phyloP scores from a whole-genome alignment of 2,113 vertebrate genomes.

The Paradisaea rubra region DNA sequence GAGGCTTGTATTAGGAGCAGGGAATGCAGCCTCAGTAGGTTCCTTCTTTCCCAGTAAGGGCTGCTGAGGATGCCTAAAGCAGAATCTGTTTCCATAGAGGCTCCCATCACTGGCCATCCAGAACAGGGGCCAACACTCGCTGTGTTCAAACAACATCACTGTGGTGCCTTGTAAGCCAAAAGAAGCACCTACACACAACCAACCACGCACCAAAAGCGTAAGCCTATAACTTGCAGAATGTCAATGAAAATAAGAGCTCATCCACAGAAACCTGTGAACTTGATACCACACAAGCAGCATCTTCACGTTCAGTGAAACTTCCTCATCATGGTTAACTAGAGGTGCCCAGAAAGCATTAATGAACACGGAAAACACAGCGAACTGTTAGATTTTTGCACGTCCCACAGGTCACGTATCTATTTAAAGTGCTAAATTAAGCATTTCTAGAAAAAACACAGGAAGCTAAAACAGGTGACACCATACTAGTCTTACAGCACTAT shows the following conservation, averaged over 20 bases:
- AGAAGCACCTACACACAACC: not conserved
- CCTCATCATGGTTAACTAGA: not conserved
- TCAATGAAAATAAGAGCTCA: not conserved
- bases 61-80: not conserved
- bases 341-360: not conserved
- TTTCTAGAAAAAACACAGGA: not conserved
- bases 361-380: accelerated
- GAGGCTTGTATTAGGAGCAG: not conserved
- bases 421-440: not conserved
- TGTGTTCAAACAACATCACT: not conserved
- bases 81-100: not conserved
- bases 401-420: not conserved
- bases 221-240: not conserved
- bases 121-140: accelerated
- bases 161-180: not conserved
- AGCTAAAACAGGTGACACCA: not conserved
- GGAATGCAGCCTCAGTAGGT: not conserved
- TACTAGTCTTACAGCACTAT: not conserved
- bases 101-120: not conserved
- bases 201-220: not conserved
- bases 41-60: not conserved
- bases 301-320: not conserved
- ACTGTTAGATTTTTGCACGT: not conserved
- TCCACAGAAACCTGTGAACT: not conserved
- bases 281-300: not conserved